Conservation (phyloP, 2,797 vertebrate genomes). For the Spinus pinus region DNA sequence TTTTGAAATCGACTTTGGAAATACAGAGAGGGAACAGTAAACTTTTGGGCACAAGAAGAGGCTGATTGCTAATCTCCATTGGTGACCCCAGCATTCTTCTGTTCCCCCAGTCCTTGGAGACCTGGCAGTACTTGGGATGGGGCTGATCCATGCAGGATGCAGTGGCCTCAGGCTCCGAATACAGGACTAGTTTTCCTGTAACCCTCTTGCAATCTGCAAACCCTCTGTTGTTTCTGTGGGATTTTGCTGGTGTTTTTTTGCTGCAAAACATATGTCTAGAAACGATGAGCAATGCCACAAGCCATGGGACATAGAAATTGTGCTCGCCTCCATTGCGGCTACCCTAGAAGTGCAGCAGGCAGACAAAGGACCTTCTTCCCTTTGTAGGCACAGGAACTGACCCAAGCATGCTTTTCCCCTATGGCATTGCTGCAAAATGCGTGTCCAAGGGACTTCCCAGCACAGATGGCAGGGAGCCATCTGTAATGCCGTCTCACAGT, state of each 20-base stretch:
- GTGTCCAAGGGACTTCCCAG: not conserved
- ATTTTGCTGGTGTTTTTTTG: not conserved
- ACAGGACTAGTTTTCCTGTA: not conserved
- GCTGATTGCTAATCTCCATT: not conserved
- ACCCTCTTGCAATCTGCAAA: not conserved
- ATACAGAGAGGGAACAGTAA: not conserved
- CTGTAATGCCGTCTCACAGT: not conserved
- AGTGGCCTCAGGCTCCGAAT: not conserved
- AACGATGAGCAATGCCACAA: not conserved
- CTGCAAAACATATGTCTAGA: not conserved
- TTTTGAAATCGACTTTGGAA: conserved; percentile 4
- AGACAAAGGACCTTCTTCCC: not conserved
- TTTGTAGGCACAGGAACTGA: not conserved
- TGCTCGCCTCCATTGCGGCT: not conserved
- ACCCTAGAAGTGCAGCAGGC: not conserved
- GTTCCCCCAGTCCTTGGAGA: not conserved
- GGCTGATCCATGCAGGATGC: accelerated
- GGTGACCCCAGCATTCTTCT: not conserved
- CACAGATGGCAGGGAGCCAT: not conserved
- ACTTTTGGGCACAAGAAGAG: not conserved
- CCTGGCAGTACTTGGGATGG: not conserved
- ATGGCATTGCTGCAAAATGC: not conserved
- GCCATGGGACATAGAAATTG: not conserved
- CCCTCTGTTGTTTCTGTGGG: not conserved
- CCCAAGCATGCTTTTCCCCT: not conserved